Conservation (phyloP, 2,888 invertebrate species). For the Microplitis deprimator region DNA sequence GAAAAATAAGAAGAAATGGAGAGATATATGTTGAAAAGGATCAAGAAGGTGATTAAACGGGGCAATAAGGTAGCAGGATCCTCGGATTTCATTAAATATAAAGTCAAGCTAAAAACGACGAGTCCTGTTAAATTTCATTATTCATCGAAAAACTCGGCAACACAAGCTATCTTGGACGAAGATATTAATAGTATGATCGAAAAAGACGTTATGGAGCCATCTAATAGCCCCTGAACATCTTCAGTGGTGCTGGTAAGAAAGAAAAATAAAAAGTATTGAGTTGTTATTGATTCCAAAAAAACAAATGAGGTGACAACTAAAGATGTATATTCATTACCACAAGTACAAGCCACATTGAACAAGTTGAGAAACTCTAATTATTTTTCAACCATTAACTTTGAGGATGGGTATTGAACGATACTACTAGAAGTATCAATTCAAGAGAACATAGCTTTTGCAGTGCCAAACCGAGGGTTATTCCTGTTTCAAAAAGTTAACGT, state of each 20-base stretch:
- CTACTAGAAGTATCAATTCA: slow-evolving; percentile 47
- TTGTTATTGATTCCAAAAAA: slow-evolving; percentile 57
- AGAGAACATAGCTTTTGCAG: slow-evolving; percentile 13
- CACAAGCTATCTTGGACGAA: slow-evolving; percentile 31
- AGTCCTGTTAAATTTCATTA: slow-evolving; percentile 21
- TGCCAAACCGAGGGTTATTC: no score
- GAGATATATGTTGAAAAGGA: no score
- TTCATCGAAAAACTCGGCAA: slow-evolving; percentile 33
- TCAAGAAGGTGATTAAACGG: no score
- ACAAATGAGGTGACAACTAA: slow-evolving; percentile 57
- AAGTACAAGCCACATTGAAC: slow-evolving; percentile 56
- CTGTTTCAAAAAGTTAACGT: no score
- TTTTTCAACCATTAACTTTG: slow-evolving; percentile 34
- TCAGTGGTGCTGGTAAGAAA: slow-evolving; percentile 55
- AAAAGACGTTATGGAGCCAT: slow-evolving; percentile 55
- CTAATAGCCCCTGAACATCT: slow-evolving; percentile 55
- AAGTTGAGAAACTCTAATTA: slow-evolving; percentile 24
- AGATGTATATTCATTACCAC: slow-evolving; percentile 60
- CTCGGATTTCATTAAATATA: no score
- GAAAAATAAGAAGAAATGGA: neutral
- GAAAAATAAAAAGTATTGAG: slow-evolving; percentile 53
- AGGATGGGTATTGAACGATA: slow-evolving; percentile 54
- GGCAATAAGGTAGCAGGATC: no score
- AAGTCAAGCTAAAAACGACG: no score
- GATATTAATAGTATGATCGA: slow-evolving; percentile 59